Evolutionary conservation across 2,888 invertebrate species (phyloP).

Genomic region (Scaptomyza polygonia): DNA sequence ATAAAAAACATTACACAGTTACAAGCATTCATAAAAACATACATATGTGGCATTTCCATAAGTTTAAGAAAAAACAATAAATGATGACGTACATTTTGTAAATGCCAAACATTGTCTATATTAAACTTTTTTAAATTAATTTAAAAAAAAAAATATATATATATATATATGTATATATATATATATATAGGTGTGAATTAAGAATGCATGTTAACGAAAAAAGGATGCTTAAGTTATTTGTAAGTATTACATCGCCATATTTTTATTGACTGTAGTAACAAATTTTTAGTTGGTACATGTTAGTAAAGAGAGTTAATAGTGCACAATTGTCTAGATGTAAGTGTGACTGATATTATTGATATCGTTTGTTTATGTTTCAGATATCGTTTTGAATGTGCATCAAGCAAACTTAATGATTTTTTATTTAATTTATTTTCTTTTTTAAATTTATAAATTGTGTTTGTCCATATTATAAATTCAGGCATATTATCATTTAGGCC

Average conservation of each 20-base stretch:
- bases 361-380: constrained; percentile 59
- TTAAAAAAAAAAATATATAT: constrained; percentile 1
- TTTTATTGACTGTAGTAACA: constrained; percentile 6
- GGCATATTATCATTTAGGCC: constrained; percentile 83
- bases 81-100: constrained; percentile 22
- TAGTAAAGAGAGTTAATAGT: constrained; percentile 17
- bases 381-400: constrained; percentile 56
- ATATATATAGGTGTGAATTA: constrained; percentile 2
- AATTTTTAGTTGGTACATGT: constrained; percentile 1
- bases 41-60: not conserved
- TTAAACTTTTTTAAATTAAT: not conserved
- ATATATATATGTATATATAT: too few species aligned
- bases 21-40: constrained; percentile 12
- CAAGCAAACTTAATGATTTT: constrained; percentile 70
- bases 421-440: constrained; percentile 62
- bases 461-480: constrained; percentile 79
- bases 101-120: constrained; percentile 27
- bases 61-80: constrained; percentile 12
- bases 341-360: constrained; percentile 61
- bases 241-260: constrained; percentile 12
- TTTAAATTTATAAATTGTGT: constrained; percentile 64
- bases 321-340: constrained; percentile 55
- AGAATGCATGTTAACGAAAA: constrained; percentile 3
- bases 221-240: not conserved
- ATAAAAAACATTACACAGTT: constrained; percentile 24